Percentiles rank a stretch among this genome's conserved stretches.
phyloP scores from a whole-genome alignment of 2,888 invertebrate genomes.

The Hyles lineata region DNA sequence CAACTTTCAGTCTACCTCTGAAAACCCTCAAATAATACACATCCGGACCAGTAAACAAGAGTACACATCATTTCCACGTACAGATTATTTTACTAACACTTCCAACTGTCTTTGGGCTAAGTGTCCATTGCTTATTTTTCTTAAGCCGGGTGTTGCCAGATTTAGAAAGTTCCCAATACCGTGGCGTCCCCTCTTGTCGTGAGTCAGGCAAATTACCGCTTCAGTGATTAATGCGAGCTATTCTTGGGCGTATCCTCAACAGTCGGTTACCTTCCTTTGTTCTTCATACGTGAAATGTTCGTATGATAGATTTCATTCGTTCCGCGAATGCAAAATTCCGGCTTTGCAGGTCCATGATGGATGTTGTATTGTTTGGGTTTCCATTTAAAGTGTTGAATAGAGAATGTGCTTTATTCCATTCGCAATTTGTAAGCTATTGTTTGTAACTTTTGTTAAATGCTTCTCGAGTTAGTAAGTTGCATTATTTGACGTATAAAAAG shows the following conservation, averaged over 20 bases:
- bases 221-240: conserved; percentile 81
- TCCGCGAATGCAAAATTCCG: conserved; percentile 17
- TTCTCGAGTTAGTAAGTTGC: too few relatives aligned
- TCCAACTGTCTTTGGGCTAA: conserved; percentile 42
- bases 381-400: background rate
- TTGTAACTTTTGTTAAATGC: too few relatives aligned
- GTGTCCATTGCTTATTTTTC: conserved; percentile 62
- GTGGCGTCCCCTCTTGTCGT: conserved; percentile 75
- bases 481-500: too few relatives aligned
- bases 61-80: background rate
- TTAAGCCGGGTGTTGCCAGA: conserved; percentile 67
- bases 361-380: background rate
- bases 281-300: conserved; percentile 48
- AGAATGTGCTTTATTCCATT: background rate
- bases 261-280: conserved; percentile 66
- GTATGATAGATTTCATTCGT: conserved; percentile 28
- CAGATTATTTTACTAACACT: conserved; percentile 45
- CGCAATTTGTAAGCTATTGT: too few relatives aligned
- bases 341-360: conserved; percentile 7
- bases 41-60: too few relatives aligned
- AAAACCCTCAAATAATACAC: background rate
- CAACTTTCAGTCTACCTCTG: background rate
- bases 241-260: conserved; percentile 70
- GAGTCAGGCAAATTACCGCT: conserved; percentile 81
- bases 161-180: conserved; percentile 76